Conservation (phyloP, 2,888 invertebrate genomes). For the Eupithecia dodoneata region DNA sequence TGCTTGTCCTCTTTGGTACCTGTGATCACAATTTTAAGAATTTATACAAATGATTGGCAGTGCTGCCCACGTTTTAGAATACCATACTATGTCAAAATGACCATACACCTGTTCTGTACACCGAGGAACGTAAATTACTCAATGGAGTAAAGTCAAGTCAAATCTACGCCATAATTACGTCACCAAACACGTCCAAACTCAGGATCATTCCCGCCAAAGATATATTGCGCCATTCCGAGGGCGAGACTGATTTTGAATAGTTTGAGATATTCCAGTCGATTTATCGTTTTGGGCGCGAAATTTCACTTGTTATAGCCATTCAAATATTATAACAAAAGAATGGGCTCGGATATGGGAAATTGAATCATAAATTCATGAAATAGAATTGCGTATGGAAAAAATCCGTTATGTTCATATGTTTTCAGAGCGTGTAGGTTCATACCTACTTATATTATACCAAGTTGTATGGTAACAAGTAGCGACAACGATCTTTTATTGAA, state of each 20-base stretch:
- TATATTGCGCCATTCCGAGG: constrained; percentile 57
- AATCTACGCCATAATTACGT: constrained; percentile 33
- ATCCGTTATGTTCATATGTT: constrained; percentile 15
- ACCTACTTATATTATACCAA: background rate
- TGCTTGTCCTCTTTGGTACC: background rate
- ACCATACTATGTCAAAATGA: no score
- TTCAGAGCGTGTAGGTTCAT: constrained; percentile 22
- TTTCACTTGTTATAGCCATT: constrained; percentile 49
- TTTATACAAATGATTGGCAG: no score
- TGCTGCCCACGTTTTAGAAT: no score
- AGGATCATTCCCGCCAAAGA: constrained; percentile 51
- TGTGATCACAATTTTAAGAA: background rate
- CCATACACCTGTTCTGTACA: background rate
- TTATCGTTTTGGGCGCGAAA: constrained; percentile 59
- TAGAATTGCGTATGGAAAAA: constrained; percentile 37
- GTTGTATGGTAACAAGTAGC: constrained; percentile 31
- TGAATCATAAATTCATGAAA: constrained; percentile 43
- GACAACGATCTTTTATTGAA: constrained; percentile 3
- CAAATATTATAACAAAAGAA: constrained; percentile 46
- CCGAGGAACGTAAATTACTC: background rate
- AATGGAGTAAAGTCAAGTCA: constrained; percentile 3
- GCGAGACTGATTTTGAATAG: constrained; percentile 69
- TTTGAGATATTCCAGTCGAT: constrained; percentile 65
- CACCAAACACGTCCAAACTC: constrained; percentile 52
- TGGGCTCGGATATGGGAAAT: constrained; percentile 41